A percentile compares a stretch with the other conserved stretches of the same genome.
Conservation (phyloP, 2,797 vertebrate genomes). For the Chelon auratus region DNA sequence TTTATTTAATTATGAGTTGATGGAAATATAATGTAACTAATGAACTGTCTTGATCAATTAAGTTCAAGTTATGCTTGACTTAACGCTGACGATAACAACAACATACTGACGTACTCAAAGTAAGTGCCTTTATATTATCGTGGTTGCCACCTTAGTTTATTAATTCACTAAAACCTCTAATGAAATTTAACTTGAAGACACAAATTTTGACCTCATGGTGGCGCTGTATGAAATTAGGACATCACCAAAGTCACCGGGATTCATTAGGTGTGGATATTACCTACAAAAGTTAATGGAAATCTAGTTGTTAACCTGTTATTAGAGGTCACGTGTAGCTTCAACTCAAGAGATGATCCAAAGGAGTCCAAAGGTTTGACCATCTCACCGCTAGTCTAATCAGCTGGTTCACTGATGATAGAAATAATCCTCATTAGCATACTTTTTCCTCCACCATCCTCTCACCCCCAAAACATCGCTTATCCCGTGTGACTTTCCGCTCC, state of each 20-base stretch:
- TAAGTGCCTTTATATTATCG: background rate
- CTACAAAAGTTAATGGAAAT: background rate
- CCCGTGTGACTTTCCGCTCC: background rate
- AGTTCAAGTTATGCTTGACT: too few relatives aligned
- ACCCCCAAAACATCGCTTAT: conserved; percentile 1
- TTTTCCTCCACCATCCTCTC: background rate
- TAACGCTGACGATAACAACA: background rate
- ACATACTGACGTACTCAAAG: too few relatives aligned
- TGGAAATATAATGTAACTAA: background rate
- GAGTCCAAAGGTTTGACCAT: background rate
- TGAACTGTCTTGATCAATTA: too few relatives aligned
- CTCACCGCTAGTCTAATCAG: background rate
- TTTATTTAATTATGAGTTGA: conserved; percentile 5
- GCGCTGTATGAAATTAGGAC: background rate
- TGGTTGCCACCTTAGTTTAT: background rate
- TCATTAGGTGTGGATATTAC: background rate
- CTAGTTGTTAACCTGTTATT: background rate
- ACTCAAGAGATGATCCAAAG: background rate
- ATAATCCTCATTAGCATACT: background rate
- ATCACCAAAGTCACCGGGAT: background rate
- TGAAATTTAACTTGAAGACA: background rate
- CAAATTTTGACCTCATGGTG: background rate
- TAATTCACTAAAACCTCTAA: background rate
- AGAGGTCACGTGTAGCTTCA: background rate
- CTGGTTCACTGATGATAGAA: background rate